Base-by-base conservation (phyloP, 2,888 invertebrate genomes). In the Cantharis rustica region DNA sequence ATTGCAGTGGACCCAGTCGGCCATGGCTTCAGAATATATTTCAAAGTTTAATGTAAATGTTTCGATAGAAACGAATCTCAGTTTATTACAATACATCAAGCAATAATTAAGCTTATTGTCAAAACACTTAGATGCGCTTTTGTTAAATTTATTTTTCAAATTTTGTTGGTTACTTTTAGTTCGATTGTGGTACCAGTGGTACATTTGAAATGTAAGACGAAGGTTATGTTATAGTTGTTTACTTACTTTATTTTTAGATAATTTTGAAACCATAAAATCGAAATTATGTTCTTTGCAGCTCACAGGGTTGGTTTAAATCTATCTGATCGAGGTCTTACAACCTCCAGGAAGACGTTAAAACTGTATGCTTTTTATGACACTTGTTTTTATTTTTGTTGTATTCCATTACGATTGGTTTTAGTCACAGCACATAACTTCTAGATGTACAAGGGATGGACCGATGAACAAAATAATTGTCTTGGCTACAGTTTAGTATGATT, bases 381-480 rank as follows among this genome's bases (percentile, higher is more conserved):
- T n/a, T n/a, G n/a, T n/a, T n/a, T n/a, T n/a, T n/a, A 26, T 26
- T 26, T 26, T 68, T 68, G 15, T 71, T 70, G 69, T 73, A 31
- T 20, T 62, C 16, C 26, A 13, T 10, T 68, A 62, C 10, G 16
- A 11, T 31, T 23, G 47, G 61, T 71, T 3, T 79, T 83, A 26
- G 88, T 86, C 88, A 71, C 87, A 89, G 84, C 81, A 80, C 87
- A 87, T 85, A 87, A 86, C 13, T 85, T 84, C 68, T 81, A 86
- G 76, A 82, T 84, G 70, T 85, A 86, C 82, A 90, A 90, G 81
- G 90, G 90, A 71, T 89, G 89, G 88, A 85, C 88, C 27, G 89
- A 89, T 80, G 88, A 89, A n/a, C n/a, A 63, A 88, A 90, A 20
- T 20, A n/a, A 20, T 20, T 20, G 4, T 20, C 20, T n/a, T 4